These are phyloP conservation scores for Bombus picipes DNA, from an alignment of 1,140 invertebrate genomes.

Conservation along the genomic window DNA sequence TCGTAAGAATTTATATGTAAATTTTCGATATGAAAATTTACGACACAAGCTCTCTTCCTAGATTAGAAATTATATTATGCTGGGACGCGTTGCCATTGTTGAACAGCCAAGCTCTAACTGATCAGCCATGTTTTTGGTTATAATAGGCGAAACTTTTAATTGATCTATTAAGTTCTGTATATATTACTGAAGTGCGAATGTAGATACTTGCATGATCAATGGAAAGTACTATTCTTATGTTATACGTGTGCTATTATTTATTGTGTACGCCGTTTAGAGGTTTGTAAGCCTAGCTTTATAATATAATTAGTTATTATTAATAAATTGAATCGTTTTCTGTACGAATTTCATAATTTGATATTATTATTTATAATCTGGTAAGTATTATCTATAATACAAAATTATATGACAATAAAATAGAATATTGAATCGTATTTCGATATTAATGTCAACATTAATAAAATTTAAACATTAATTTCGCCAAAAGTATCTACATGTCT, in stretches of 20 bases:
- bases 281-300: neutral
- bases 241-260: constrained; percentile 2
- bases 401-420: too few relatives aligned
- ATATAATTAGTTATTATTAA: neutral
- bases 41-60: constrained; percentile 1
- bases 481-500: too few relatives aligned
- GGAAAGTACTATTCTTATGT: neutral
- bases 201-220: neutral
- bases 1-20: neutral
- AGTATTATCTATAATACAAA: too few relatives aligned
- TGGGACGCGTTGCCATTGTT: neutral
- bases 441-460: too few relatives aligned
- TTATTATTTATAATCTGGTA: too few relatives aligned
- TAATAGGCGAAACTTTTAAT: neutral
- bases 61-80: neutral
- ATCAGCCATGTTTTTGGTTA: neutral
- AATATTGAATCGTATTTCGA: too few relatives aligned
- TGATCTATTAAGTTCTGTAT: constrained; percentile 6
- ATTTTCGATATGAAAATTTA: neutral
- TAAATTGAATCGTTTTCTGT: neutral
- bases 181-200: constrained; percentile 35
- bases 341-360: too few relatives aligned
- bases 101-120: too few relatives aligned
- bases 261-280: neutral
- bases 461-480: too few relatives aligned